Conservation (phyloP, 2,113 vertebrate genomes). For the Catharus minimus region DNA sequence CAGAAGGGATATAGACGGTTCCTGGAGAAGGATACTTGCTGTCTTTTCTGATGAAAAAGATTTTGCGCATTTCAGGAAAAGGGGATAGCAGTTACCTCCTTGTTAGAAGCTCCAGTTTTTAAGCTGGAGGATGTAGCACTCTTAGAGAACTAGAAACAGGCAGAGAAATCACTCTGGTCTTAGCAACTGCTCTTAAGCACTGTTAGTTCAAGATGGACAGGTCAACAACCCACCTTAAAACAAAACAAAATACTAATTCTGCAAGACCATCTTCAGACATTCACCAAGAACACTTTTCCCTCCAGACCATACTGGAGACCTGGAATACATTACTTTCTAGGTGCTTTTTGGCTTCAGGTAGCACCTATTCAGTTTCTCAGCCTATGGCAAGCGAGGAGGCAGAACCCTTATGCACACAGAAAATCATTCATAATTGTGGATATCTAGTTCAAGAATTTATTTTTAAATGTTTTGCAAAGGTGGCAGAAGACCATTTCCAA, state of each 20-base stretch:
- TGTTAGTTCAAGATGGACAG: not conserved
- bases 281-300: not conserved
- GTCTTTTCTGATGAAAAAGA: not conserved
- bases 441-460: not conserved
- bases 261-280: not conserved
- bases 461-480: not conserved
- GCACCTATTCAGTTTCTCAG: not conserved
- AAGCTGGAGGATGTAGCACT: not conserved
- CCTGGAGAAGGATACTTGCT: not conserved
- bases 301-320: not conserved
- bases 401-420: not conserved
- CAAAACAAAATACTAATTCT: not conserved
- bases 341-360: not conserved
- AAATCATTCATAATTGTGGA: not conserved
- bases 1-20: not conserved
- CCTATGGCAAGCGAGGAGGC: fast-evolving
- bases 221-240: not conserved
- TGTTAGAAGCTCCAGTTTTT: fast-evolving
- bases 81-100: not conserved
- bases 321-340: not conserved
- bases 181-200: not conserved
- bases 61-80: not conserved
- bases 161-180: not conserved
- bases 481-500: not conserved
- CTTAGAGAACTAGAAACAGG: not conserved